phyloP scores from a whole-genome alignment of 2,797 vertebrate species.

The Rhynchotus rufescens region DNA sequence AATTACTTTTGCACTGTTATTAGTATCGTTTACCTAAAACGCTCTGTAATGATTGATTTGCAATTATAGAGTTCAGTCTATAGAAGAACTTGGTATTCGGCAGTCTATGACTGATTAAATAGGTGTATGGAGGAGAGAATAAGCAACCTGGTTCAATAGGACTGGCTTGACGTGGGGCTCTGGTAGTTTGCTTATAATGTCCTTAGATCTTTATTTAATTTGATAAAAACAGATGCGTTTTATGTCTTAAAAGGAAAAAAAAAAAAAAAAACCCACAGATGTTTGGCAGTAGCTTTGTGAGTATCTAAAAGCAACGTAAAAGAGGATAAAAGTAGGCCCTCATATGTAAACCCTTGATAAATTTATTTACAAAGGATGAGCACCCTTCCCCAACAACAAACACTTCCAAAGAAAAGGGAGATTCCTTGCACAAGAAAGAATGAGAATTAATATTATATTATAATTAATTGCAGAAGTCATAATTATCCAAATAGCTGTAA shows the following conservation, averaged over 20 bases:
- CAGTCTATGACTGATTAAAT: not conserved
- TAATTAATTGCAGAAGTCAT: not conserved
- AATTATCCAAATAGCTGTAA: not conserved
- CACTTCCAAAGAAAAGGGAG: not conserved
- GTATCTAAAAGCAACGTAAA: not conserved
- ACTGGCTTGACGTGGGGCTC: not conserved
- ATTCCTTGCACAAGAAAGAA: not conserved
- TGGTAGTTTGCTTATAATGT: not conserved
- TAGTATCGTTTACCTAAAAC: not conserved
- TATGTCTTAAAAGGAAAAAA: not conserved
- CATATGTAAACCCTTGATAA: not conserved
- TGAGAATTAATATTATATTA: fast-evolving
- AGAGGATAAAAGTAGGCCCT: not conserved
- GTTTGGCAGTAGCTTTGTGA: not conserved
- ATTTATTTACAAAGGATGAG: not conserved
- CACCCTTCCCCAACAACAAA: not conserved
- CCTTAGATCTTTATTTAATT: not conserved
- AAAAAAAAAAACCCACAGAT: fast-evolving
- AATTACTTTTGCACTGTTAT: not conserved
- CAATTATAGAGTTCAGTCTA: not conserved
- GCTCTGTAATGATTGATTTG: constrained; percentile 38
- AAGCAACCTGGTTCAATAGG: not conserved
- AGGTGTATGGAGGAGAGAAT: not conserved
- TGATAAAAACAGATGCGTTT: not conserved
- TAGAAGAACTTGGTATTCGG: not conserved